These are phyloP conservation scores for Atethmia centrago DNA, from an alignment of 2,888 invertebrate genomes.

Conservation along the genomic window DNA sequence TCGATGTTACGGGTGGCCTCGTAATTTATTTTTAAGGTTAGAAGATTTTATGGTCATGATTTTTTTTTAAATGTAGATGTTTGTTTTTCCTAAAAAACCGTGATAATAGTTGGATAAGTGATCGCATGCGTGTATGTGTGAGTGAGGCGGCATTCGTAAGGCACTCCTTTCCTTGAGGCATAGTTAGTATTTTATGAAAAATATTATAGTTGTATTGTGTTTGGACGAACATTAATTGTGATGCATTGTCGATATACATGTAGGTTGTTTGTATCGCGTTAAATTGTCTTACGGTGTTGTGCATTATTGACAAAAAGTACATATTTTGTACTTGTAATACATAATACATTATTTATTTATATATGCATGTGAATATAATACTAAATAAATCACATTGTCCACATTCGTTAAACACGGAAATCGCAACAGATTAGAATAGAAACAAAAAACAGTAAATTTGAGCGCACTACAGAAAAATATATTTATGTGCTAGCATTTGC, in stretches of 20 bases:
- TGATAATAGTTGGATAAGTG: slow-evolving; percentile 90
- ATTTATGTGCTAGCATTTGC: not conserved
- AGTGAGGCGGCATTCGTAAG: slow-evolving; percentile 85
- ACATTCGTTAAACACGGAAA: slow-evolving; percentile 49
- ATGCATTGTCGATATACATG: slow-evolving; percentile 82
- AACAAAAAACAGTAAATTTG: not conserved
- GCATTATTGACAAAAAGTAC: slow-evolving; percentile 72
- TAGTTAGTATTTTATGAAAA: slow-evolving; percentile 76
- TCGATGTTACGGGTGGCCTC: slow-evolving; percentile 84
- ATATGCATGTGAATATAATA: slow-evolving; percentile 54
- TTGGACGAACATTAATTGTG: slow-evolving; percentile 81
- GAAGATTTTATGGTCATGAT: slow-evolving; percentile 87
- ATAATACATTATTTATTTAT: slow-evolving; percentile 62
- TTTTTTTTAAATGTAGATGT: slow-evolving; percentile 82
- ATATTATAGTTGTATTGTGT: slow-evolving; percentile 78
- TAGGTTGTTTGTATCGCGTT: slow-evolving; percentile 78
- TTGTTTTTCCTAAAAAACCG: slow-evolving; percentile 87
- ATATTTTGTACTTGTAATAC: slow-evolving; percentile 65
- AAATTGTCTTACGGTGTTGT: slow-evolving; percentile 79
- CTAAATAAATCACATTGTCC: slow-evolving; percentile 68
- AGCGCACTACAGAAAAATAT: slow-evolving; percentile 2
- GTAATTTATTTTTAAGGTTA: slow-evolving; percentile 89
- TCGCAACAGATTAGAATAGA: not conserved
- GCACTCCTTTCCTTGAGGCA: slow-evolving; percentile 88
- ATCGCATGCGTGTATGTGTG: slow-evolving; percentile 82